These are phyloP conservation scores for Ptychoptera albimana DNA, from an alignment of 2,888 invertebrate species.

Conservation along the genomic window DNA sequence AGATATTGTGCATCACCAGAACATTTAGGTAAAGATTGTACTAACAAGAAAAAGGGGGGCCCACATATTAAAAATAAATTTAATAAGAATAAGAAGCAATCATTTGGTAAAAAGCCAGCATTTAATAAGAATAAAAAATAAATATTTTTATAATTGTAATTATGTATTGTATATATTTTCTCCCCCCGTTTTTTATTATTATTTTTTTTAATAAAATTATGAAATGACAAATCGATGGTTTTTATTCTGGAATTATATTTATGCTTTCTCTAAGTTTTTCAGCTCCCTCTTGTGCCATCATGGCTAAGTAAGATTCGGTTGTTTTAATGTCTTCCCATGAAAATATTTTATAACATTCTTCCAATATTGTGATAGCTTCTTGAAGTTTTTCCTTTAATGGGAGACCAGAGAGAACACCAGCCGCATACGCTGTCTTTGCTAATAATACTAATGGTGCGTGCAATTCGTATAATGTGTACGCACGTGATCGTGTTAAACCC, in stretches of 20 bases:
- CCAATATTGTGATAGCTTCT: slow-evolving; percentile 45
- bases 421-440: slow-evolving; percentile 46
- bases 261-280: slow-evolving; percentile 22
- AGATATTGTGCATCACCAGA: slow-evolving; percentile 1
- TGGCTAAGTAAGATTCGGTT: slow-evolving; percentile 24
- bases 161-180: no score
- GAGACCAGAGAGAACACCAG: slow-evolving; percentile 39
- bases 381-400: slow-evolving; percentile 44
- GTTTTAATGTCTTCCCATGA: slow-evolving; percentile 40
- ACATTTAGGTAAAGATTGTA: slow-evolving; percentile 1
- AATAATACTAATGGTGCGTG: slow-evolving; percentile 60
- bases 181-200: no score
- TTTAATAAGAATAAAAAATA: no score
- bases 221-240: no score
- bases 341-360: slow-evolving; percentile 48
- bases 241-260: background rate
- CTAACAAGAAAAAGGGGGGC: background rate
- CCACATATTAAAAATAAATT: background rate
- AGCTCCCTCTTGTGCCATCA: slow-evolving; percentile 22
- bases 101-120: background rate
- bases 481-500: slow-evolving; percentile 60
- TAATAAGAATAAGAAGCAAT: background rate
- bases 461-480: slow-evolving; percentile 63
- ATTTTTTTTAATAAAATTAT: no score
- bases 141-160: no score